phyloP scores from a whole-genome alignment of 1,140 invertebrate genomes.

The roundworm (Caenorhabditis elegans) region WBcel235 BX284604.4:4330001-4330500 shows the following conservation, averaged over 20 bases:
- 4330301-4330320: background rate
- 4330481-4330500: too few species aligned
- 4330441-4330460: background rate
- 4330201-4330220: background rate
- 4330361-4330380: background rate
- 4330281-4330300: background rate
- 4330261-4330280: too few species aligned
- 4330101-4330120: background rate
- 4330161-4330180: background rate
- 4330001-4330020: too few species aligned
- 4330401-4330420: background rate
- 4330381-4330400: background rate
- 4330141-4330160: background rate
- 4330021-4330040: background rate
- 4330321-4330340: background rate
- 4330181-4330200: background rate
- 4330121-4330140: background rate
- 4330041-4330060: background rate
- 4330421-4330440: background rate
- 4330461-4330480: too few species aligned
- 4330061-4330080: background rate
- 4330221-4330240: background rate
- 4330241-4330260: conserved; percentile 5
- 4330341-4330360: background rate
- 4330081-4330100: background rate